Evolutionary conservation across 2,113 vertebrate species (phyloP).

Genomic region (Paracanthobrama guichenoti): DNA sequence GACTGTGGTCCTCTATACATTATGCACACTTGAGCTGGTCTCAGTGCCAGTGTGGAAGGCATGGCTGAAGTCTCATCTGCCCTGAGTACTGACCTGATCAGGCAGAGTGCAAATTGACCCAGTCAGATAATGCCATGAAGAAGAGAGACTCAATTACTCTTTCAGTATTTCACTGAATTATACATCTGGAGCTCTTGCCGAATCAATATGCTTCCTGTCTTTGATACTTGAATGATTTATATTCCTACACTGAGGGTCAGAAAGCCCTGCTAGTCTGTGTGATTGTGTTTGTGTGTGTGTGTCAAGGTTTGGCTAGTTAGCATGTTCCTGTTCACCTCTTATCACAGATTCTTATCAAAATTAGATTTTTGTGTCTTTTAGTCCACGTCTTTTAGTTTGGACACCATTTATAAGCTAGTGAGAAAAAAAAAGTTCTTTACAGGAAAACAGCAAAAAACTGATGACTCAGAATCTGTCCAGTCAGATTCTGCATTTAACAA

Average conservation of each 20-base stretch:
- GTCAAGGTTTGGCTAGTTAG: not conserved
- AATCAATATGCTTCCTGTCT: slow-evolving; percentile 17
- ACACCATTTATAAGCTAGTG: not conserved
- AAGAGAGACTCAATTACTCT: slow-evolving; percentile 40
- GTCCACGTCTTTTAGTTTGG: not conserved
- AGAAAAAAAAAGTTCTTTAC: too few species aligned
- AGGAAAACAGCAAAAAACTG: not conserved
- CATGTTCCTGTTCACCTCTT: not conserved
- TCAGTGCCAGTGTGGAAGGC: not conserved
- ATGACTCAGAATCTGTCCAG: too few species aligned
- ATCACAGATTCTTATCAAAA: not conserved
- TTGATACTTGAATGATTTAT: not conserved
- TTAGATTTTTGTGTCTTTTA: not conserved
- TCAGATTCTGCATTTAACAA: too few species aligned
- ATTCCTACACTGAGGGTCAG: slow-evolving; percentile 12
- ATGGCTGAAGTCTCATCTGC: not conserved
- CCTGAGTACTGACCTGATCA: slow-evolving; percentile 31
- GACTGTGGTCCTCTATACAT: not conserved
- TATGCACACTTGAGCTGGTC: slow-evolving; percentile 16
- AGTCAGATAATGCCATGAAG: slow-evolving; percentile 4
- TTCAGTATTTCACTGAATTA: slow-evolving; percentile 16
- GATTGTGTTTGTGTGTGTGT: not conserved
- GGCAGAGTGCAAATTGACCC: slow-evolving; percentile 26
- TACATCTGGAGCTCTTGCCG: not conserved
- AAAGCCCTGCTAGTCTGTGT: slow-evolving; percentile 23